Evolutionary conservation across 2,113 vertebrate genomes (phyloP), one percentile per base, ranked within the genome.

Genomic region (Kobus ellipsiprymnus): DNA sequence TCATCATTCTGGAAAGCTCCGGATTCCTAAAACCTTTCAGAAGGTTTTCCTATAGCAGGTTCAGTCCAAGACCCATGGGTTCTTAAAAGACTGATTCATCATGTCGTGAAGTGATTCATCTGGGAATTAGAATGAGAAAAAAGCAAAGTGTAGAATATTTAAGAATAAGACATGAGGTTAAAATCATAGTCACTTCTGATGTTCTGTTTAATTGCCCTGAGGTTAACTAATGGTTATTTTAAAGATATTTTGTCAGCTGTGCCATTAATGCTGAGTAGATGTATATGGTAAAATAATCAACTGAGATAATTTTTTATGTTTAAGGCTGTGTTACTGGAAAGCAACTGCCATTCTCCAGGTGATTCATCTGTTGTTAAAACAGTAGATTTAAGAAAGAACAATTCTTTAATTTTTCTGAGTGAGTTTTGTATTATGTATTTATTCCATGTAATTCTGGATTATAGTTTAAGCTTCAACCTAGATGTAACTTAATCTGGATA

Each of bases 221-320:
- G 88, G 23, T 98, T 91, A 94, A 55, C 23, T 48, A 77, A 46
- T 64, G 12, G 46, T 94, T 94, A 90, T 84, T 88, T 95, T 36
- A 7, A 55, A 95, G 77, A 5, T 95, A 85, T 95, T 97, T 82
- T 62, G 16, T 95, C 87, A 95, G 54, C 33, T 21, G 7, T 82
- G 23, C 14, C 14, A 5, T n/a, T 91, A 50, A 55, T 96, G 15
- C 50, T 91, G 78, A 96, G 62, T 94, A 87, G 62, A 44, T 87
- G 4, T 23, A 87, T 85, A 19, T 83, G 57, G 86, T 71, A 83
- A 87, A 89, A 52, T 74, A 95, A 52, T 54, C 74, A 54, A 23
- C 12, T 30, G 50, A 94, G 30, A 27, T 40, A 7, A 67, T 46
- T 46, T 74, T 96, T 96, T 29, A 67, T n/a, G 93, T 95, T 40